phyloP scores from a whole-genome alignment of 1,140 invertebrate genomes.

The Lineus longissimus region DNA sequence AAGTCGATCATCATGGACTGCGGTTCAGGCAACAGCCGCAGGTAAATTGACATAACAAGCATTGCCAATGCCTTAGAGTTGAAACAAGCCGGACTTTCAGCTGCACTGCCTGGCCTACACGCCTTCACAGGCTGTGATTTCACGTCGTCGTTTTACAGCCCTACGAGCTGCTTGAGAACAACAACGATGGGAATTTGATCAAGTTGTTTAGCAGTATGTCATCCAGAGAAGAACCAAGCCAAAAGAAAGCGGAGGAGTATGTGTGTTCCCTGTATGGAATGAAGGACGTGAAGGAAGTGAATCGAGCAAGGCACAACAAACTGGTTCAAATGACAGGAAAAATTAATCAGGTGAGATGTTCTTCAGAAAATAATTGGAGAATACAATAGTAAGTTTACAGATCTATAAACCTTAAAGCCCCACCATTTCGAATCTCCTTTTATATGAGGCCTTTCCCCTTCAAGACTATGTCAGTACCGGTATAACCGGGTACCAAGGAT shows the following conservation, averaged over 20 bases:
- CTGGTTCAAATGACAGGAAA: conserved; percentile 10
- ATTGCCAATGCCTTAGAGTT: not conserved
- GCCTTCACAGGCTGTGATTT: not conserved
- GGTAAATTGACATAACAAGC: not conserved
- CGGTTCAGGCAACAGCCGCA: not conserved
- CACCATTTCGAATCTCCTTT: too few relatives aligned
- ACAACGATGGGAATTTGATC: not conserved
- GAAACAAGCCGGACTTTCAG: not conserved
- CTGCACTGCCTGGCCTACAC: not conserved
- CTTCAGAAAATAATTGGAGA: not conserved
- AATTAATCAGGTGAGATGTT: not conserved
- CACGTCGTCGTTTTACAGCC: not conserved
- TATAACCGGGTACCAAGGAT: too few relatives aligned
- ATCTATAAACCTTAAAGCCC: not conserved
- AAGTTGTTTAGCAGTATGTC: not conserved
- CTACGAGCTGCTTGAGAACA: not conserved
- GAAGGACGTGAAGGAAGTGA: not conserved
- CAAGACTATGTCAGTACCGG: too few relatives aligned
- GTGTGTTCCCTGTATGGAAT: conserved; percentile 4
- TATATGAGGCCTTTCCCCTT: too few relatives aligned
- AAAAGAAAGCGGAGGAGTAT: not conserved
- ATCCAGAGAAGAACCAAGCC: too few relatives aligned
- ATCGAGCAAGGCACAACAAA: not conserved
- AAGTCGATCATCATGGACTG: conserved; percentile 6
- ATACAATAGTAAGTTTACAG: not conserved